phyloP scores from a whole-genome alignment of 2,797 vertebrate genomes.

The Lepus oiostolus region DNA sequence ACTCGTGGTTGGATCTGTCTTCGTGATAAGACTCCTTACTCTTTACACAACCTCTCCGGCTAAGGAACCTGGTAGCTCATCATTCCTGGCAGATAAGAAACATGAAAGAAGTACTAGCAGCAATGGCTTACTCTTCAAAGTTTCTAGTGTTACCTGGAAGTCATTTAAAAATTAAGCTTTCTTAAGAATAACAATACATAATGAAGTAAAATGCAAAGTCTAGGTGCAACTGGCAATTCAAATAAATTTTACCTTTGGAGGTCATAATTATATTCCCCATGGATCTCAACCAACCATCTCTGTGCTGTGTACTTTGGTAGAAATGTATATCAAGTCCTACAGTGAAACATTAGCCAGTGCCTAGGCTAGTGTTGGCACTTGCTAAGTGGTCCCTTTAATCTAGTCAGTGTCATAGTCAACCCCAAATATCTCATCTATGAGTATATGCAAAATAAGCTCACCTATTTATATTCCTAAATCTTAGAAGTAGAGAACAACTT shows the following conservation, averaged over 20 bases:
- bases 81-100: not conserved
- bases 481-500: constrained; percentile 28
- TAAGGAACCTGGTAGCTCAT: not conserved
- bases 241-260: constrained; percentile 36
- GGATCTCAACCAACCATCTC: not conserved
- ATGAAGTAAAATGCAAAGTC: not conserved
- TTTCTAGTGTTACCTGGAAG: not conserved
- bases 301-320: not conserved
- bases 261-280: not conserved
- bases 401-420: constrained; percentile 17
- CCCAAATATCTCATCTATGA: not conserved
- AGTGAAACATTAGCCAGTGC: constrained; percentile 44
- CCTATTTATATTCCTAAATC: constrained; percentile 11
- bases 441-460: not conserved
- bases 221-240: not conserved
- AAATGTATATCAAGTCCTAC: not conserved
- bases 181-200: not conserved
- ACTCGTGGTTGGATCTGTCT: not conserved
- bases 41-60: not conserved
- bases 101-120: not conserved
- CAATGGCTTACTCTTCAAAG: not conserved
- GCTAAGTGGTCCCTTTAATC: constrained; percentile 40
- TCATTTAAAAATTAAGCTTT: not conserved
- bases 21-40: not conserved
- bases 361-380: constrained; percentile 40